Percentiles rank a stretch among this genome's conserved stretches.
These are phyloP conservation scores for Rhogogaster chlorosoma DNA, from an alignment of 2,888 invertebrate genomes.

Conservation along the genomic window DNA sequence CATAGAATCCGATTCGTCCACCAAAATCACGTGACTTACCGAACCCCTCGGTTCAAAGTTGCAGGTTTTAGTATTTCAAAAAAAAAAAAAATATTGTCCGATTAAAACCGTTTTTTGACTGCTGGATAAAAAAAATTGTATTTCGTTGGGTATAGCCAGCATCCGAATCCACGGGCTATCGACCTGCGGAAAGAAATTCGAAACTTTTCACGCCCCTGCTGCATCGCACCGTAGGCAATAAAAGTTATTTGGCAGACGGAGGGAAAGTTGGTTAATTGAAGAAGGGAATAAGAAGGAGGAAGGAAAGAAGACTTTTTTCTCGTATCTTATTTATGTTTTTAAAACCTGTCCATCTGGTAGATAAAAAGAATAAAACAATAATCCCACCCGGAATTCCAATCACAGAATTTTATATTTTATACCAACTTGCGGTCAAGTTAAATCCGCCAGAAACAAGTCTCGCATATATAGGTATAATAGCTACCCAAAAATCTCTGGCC, in stretches of 20 bases:
- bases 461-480: not conserved
- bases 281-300: not conserved
- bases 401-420: slow-evolving; percentile 12
- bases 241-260: slow-evolving; percentile 21
- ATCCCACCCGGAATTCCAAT: not conserved
- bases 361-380: not conserved
- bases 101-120: not conserved
- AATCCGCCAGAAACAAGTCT: not conserved
- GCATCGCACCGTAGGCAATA: not conserved
- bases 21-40: not conserved
- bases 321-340: not conserved
- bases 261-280: slow-evolving; percentile 27
- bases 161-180: slow-evolving; percentile 9
- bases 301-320: not conserved
- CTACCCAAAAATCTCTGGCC: slow-evolving; percentile 54
- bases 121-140: not conserved
- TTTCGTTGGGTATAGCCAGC: not conserved
- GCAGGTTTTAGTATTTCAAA: not conserved
- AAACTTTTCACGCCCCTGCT: slow-evolving; percentile 7
- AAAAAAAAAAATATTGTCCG: not conserved
- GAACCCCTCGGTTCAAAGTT: not conserved
- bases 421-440: slow-evolving; percentile 15
- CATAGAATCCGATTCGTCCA: not conserved
- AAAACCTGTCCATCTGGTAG: too few relatives aligned
- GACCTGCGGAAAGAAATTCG: not conserved